A percentile compares a stretch with the other conserved stretches of the same genome.
These are phyloP conservation scores for Chloropsis hardwickii DNA, from an alignment of 2,113 vertebrate species.

Conservation along the genomic window DNA sequence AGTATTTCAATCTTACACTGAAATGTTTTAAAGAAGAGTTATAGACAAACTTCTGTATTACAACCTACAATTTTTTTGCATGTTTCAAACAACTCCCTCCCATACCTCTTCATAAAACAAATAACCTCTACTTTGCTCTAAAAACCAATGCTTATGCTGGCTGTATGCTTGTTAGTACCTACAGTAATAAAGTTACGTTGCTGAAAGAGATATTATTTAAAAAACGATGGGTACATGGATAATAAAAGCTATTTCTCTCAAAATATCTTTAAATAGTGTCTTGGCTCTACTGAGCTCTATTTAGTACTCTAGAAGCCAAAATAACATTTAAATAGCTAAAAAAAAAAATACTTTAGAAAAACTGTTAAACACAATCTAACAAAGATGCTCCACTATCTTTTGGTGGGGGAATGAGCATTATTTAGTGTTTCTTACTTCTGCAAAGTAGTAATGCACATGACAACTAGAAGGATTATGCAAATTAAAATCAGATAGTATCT, in stretches of 20 bases:
- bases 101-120: neutral
- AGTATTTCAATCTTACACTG: neutral
- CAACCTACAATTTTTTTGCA: neutral
- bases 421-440: neutral
- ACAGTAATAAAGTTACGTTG: neutral
- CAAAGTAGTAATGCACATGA: neutral
- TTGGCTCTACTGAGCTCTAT: neutral
- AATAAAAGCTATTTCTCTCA: neutral
- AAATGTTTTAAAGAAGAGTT: neutral
- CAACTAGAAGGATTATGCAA: neutral
- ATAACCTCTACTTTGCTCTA: neutral
- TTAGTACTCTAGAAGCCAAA: neutral
- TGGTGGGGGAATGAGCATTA: neutral
- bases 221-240: neutral
- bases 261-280: neutral
- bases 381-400: neutral
- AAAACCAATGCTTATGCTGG: neutral
- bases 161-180: neutral
- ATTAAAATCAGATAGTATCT: neutral
- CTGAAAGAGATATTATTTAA: neutral
- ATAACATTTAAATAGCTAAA: neutral
- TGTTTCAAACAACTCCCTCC: neutral
- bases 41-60: neutral
- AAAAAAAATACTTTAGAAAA: neutral
- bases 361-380: neutral